Base-by-base conservation (phyloP, 2,888 invertebrate species). In the Plebejus melissa region DNA sequence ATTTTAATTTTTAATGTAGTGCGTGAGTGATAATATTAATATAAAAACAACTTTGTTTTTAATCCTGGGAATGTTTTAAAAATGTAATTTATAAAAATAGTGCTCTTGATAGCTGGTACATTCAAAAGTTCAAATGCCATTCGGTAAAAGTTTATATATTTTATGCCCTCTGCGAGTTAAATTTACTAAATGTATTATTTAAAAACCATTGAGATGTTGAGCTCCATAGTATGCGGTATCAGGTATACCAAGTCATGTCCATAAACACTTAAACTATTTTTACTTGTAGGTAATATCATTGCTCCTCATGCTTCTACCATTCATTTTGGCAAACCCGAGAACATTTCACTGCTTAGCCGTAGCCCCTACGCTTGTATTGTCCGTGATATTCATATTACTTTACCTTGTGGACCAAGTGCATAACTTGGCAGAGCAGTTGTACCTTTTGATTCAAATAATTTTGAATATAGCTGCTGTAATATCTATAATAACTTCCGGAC, bases 381-480 rank as follows among this genome's bases (percentile, higher is more conserved):
- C 92, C 3, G 74, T 90, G 76, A 88, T 91, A 83, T 91, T 91
- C 84, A 79, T 89, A 83, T 82, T 91, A 79, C 83, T 92, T 75
- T 91, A 92, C 82, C 83, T 92, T 84, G 90, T 91, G 87, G 93
- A 92, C 80, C 93, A 91, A 87, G 90, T 90, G 75, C 90, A 91
- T 77, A 86, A 87, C 79, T 79, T 90, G 79, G 91, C 91, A 4
- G 93, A 92, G 82, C 90, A 92, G 82, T 80, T 91, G 69, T 92
- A 90, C 78, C 79, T 92, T 76, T 36, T 82, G 1, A 58, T 84
- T 70, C 88, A 91, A 84, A 85, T 89, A 77, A 46, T 76, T 11
- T 76, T 88, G 4, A 88, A 83, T 77, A 1, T 85, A 13, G 0
- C 83, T 13, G 87, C 87, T 74, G 80, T 91, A 78, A 1, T 85